Percentiles rank a stretch among this genome's conserved stretches.
These are phyloP conservation scores for Benitochromis conjunctus DNA, from an alignment of 2,113 vertebrate genomes.

Conservation along the genomic window DNA sequence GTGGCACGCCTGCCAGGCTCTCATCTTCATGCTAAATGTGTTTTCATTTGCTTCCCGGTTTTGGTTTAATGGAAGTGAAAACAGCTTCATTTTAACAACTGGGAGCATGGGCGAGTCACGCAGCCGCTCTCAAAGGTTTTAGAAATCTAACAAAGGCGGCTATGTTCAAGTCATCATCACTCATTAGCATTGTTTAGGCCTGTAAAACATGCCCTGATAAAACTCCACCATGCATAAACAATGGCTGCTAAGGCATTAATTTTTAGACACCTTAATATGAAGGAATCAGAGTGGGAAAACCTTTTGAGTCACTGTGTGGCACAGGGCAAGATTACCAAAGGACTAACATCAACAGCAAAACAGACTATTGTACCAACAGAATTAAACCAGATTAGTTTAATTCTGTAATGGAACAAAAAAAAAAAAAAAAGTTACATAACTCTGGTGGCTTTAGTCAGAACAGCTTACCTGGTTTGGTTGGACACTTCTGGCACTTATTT, in stretches of 20 bases:
- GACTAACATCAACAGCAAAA: slow-evolving; percentile 3
- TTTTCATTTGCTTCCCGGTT: slow-evolving; percentile 53
- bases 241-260: not conserved
- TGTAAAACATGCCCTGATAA: slow-evolving; percentile 12
- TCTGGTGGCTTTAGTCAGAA: not conserved
- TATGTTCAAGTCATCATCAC: not conserved
- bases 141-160: not conserved
- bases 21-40: slow-evolving; percentile 50
- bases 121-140: not conserved
- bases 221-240: slow-evolving; percentile 6
- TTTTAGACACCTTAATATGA: not conserved
- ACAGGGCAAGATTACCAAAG: slow-evolving; percentile 2
- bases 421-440: not conserved
- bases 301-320: not conserved
- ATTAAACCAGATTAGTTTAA: slow-evolving; percentile 16
- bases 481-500: slow-evolving; percentile 84
- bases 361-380: not conserved
- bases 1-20: slow-evolving; percentile 47
- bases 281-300: not conserved
- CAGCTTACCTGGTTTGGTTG: slow-evolving; percentile 85
- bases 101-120: not conserved
- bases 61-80: slow-evolving; percentile 38
- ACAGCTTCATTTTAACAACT: slow-evolving; percentile 21
- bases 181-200: not conserved
- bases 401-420: slow-evolving; percentile 10